Evolutionary conservation across 1,140 invertebrate genomes (phyloP), one percentile per base, ranked within the genome.

Genomic region (Meloidogyne chitwoodi): DNA sequence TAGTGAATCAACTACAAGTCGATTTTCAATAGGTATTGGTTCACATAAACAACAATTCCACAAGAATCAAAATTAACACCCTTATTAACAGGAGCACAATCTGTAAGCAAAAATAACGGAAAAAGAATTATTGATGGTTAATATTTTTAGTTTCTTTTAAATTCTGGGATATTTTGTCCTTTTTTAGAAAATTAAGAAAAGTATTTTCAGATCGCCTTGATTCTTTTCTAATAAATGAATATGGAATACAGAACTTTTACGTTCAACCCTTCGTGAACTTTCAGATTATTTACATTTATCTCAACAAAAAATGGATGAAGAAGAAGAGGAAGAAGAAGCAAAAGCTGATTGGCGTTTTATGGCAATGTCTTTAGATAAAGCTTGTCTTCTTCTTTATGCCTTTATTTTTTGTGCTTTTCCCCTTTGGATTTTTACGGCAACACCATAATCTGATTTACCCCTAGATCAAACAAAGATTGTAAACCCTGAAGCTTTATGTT

Each of bases 321-420:
- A 78, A 31, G 77, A 78, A 27, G 77, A 78, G 34, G 77, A 78
- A 44, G 77, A 78, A 56, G 77, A 78, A 44, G 76, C 76, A 11
- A 78, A 78, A 29, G 77, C 76, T 22, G 76, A 76, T 65, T 73
- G 67, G 75, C 77, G 77, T 27, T 78, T 78, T 48, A 78, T 78
- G 77, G 77, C 77, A 27, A 78, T 78, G 77, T 73, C 77, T 48
- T 48, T 78, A 19, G 77, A 78, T 27, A 34, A 78, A 19, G 77
- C 77, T 29, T 78, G 77, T 44, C 77, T 78, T 22, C 80, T 78
- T 44, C 56, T 78, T 29, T 78, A 78, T 63, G 77, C 64, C 1
- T 48, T 75, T 31, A 74, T 75, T 11, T 69, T 34, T 27, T 75
- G 64, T 31, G 69, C 69, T 24, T 34, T 75, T 19, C 74, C 74